These are phyloP conservation scores for Pollachius pollachius DNA, from an alignment of 2,113 vertebrate genomes.

Conservation along the genomic window DNA sequence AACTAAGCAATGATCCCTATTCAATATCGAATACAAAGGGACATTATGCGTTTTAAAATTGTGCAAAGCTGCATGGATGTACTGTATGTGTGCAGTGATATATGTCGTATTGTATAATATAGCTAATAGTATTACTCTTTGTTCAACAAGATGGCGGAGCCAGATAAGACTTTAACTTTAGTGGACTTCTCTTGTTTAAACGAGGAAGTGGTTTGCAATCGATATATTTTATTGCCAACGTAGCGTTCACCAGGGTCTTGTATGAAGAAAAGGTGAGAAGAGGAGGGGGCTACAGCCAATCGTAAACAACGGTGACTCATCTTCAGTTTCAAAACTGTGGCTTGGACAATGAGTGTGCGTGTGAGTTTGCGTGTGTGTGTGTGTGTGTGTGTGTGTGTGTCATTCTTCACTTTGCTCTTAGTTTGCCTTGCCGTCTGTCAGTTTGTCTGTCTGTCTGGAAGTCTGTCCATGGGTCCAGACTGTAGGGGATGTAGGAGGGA, in stretches of 20 bases:
- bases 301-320: slow-evolving; percentile 64
- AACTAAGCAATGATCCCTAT: slow-evolving; percentile 60
- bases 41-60: slow-evolving; percentile 55
- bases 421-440: background rate
- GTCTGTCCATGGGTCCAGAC: slow-evolving; percentile 62
- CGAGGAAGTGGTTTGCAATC: background rate
- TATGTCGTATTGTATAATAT: no score
- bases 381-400: background rate
- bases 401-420: no score
- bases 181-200: background rate
- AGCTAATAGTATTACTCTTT: no score
- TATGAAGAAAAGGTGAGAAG: slow-evolving; percentile 2
- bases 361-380: background rate
- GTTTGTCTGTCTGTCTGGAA: slow-evolving; percentile 34
- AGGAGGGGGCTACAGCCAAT: slow-evolving; percentile 52
- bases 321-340: slow-evolving; percentile 51
- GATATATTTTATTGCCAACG: background rate
- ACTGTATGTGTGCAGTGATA: background rate
- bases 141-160: no score
- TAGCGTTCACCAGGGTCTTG: background rate
- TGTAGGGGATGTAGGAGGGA: slow-evolving; percentile 22
- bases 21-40: slow-evolving; percentile 49
- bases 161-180: no score
- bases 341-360: slow-evolving; percentile 48
- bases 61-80: slow-evolving; percentile 13